Conservation (phyloP, 2,888 invertebrate genomes). For the Orthonychiurus folsomi region DNA sequence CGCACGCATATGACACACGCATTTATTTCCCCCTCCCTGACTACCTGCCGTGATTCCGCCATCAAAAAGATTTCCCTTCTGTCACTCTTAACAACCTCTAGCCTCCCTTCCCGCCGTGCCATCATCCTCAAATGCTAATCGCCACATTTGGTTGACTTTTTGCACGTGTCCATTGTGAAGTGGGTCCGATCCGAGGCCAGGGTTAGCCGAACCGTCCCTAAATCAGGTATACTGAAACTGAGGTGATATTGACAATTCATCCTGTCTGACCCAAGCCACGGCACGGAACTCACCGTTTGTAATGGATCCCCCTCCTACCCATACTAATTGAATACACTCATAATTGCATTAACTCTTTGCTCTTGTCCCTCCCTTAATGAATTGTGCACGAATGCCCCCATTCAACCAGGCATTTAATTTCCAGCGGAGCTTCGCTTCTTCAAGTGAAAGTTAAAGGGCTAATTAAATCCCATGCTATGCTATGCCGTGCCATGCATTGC, state of each 20-base stretch:
- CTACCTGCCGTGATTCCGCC: conserved; percentile 33
- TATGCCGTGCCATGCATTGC: no score
- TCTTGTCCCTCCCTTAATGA: no score
- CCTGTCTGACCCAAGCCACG: neutral
- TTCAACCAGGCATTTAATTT: no score
- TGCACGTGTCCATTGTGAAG: conserved; percentile 25
- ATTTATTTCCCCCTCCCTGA: conserved; percentile 4
- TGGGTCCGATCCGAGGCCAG: neutral
- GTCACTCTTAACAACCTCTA: no score
- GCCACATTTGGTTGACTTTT: conserved; percentile 32
- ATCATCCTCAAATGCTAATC: conserved; percentile 22
- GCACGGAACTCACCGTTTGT: neutral
- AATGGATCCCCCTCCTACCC: no score
- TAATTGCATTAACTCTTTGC: neutral
- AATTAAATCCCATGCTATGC: no score
- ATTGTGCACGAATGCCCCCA: no score
- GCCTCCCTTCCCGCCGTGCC: no score
- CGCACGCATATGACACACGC: neutral
- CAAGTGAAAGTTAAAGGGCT: no score
- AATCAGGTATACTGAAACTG: no score
- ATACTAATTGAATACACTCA: neutral
- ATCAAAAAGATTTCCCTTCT: conserved; percentile 18
- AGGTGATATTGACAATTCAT: conserved; percentile 1
- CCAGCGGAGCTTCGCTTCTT: no score
- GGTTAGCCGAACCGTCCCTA: no score